A percentile compares a stretch with the other conserved stretches of the same genome.
Conservation (phyloP, 2,888 invertebrate genomes). For the Orthosia gothica region DNA sequence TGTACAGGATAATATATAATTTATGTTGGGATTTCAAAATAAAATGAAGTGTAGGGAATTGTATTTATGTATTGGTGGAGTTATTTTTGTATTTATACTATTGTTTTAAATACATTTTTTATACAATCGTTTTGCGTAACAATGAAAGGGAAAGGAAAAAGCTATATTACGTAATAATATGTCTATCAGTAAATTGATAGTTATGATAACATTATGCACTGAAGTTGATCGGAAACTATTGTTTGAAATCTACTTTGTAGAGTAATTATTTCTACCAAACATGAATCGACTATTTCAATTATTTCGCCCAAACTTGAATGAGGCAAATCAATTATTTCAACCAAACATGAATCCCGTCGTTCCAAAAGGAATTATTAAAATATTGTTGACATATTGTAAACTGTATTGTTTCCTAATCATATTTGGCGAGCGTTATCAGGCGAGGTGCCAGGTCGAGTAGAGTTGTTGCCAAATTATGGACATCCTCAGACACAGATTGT, state of each 20-base stretch:
- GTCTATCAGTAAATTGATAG: neutral
- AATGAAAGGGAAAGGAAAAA: slow-evolving; percentile 3
- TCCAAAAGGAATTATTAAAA: neutral
- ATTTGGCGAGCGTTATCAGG: slow-evolving; percentile 53
- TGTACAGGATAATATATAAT: slow-evolving; percentile 55
- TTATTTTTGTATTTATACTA: slow-evolving; percentile 22
- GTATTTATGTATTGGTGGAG: slow-evolving; percentile 12
- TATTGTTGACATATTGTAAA: slow-evolving; percentile 36
- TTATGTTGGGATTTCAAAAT: slow-evolving; percentile 33
- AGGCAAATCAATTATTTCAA: neutral
- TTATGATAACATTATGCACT: neutral
- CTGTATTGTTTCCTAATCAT: slow-evolving; percentile 47
- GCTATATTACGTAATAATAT: neutral
- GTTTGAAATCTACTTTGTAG: neutral
- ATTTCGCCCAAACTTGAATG: neutral
- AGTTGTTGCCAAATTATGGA: slow-evolving; percentile 63
- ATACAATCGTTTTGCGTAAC: neutral
- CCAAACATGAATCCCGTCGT: neutral
- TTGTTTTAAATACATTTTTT: neutral
- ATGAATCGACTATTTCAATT: neutral
- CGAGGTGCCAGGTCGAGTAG: slow-evolving; percentile 48
- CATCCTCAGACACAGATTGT: slow-evolving; percentile 61
- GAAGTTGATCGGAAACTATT: neutral
- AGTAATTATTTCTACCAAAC: slow-evolving; percentile 1
- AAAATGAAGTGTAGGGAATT: slow-evolving; percentile 27